Percentiles rank a stretch among this genome's conserved stretches.
These are phyloP conservation scores for Peucedramus taeniatus DNA, from an alignment of 2,113 vertebrate genomes.

Conservation along the genomic window DNA sequence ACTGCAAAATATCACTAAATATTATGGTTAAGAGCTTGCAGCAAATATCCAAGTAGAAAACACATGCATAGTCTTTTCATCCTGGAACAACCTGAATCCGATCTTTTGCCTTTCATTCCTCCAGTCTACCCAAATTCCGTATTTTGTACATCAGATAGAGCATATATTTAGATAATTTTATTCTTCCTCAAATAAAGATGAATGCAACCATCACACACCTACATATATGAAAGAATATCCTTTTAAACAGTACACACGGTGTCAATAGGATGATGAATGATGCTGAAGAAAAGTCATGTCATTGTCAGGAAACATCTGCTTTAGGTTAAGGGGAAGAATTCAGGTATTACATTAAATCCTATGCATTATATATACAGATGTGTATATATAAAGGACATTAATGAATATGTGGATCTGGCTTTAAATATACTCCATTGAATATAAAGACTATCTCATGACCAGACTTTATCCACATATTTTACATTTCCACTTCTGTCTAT, in stretches of 20 bases:
- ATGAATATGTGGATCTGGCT: neutral
- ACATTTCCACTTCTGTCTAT: neutral
- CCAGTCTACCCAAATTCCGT: neutral
- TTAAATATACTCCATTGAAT: neutral
- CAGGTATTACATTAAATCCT: neutral
- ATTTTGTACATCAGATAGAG: neutral
- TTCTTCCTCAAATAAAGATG: neutral
- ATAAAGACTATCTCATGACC: neutral
- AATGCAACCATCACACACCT: neutral
- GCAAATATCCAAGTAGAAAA: neutral
- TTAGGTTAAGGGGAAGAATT: neutral
- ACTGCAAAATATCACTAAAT: neutral
- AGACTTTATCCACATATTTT: neutral
- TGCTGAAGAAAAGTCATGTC: neutral
- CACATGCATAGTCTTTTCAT: neutral
- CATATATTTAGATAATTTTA: neutral
- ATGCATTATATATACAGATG: neutral
- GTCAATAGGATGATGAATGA: neutral
- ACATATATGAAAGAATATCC: neutral
- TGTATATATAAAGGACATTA: neutral
- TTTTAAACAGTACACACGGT: neutral
- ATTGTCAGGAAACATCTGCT: neutral
- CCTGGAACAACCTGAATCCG: neutral
- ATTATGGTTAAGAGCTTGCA: neutral
- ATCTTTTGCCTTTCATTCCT: neutral